These are phyloP conservation scores for Lasioglossum oenotherae DNA, from an alignment of 2,888 invertebrate genomes.

Conservation along the genomic window DNA sequence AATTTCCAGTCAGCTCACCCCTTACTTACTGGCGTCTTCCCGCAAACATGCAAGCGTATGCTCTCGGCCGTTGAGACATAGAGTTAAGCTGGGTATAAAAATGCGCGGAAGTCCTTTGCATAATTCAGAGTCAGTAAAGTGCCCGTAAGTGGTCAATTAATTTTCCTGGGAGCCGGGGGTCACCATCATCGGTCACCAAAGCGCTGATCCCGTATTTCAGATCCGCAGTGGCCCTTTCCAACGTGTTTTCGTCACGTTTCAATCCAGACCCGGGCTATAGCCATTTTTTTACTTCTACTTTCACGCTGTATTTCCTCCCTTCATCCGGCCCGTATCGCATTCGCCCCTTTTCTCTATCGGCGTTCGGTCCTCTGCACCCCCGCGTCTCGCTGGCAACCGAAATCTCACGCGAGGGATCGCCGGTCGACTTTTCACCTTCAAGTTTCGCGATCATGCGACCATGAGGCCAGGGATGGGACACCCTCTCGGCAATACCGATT, in stretches of 20 bases:
- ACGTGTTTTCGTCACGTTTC: background rate
- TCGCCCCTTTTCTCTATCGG: conserved; percentile 24
- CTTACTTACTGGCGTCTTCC: background rate
- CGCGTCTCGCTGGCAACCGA: conserved; percentile 48
- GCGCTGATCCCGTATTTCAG: background rate
- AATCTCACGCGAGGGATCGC: conserved; percentile 73
- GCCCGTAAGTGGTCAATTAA: conserved; percentile 11
- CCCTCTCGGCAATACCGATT: conserved; percentile 38
- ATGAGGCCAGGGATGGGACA: background rate
- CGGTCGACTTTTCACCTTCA: conserved; percentile 68
- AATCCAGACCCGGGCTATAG: background rate
- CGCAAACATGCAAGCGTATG: background rate
- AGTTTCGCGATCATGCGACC: conserved; percentile 37
- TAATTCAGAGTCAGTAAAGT: conserved; percentile 13
- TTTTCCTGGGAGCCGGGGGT: background rate
- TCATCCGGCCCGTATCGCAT: background rate
- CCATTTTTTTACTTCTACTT: background rate
- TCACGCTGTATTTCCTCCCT: conserved; percentile 1
- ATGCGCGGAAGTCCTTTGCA: conserved; percentile 14
- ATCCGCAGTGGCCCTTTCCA: background rate
- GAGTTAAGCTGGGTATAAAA: conserved; percentile 2
- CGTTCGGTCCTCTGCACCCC: background rate
- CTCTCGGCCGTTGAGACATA: background rate
- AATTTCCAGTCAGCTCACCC: background rate
- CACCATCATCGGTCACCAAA: conserved; percentile 18